A percentile compares a stretch with the other conserved stretches of the same genome.
Evolutionary conservation across 2,113 vertebrate species (phyloP).

Genomic region (Vulpes lagopus): DNA sequence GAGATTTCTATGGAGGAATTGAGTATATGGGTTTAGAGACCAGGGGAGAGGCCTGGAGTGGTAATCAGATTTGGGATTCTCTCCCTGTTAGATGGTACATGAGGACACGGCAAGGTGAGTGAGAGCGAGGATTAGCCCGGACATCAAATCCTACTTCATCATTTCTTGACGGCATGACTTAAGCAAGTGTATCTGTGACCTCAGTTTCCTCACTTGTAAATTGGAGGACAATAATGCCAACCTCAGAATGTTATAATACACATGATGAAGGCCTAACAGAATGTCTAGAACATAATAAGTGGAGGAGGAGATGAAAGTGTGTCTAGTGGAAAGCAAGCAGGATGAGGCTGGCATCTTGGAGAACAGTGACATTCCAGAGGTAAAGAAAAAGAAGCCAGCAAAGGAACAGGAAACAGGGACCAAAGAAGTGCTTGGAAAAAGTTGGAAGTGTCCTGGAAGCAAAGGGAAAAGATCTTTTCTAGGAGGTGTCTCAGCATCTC

Average conservation of each 20-base stretch:
- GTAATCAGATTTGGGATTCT: not conserved
- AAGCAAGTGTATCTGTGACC: not conserved
- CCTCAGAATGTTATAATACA: not conserved
- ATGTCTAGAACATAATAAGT: not conserved
- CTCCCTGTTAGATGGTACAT: not conserved
- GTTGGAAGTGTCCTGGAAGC: not conserved
- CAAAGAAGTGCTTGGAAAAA: not conserved
- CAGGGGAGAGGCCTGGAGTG: not conserved
- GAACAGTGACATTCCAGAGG: not conserved
- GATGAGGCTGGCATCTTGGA: not conserved
- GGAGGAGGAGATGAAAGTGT: not conserved
- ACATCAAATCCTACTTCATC: not conserved
- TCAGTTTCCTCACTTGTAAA: not conserved
- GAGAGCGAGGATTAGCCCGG: not conserved
- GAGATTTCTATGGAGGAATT: not conserved
- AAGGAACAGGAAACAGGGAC: not conserved
- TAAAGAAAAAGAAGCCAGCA: not conserved
- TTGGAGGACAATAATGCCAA: not conserved
- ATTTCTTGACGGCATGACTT: not conserved
- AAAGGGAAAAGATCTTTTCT: not conserved
- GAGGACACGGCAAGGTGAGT: not conserved
- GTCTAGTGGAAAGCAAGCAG: not conserved
- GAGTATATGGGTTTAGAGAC: not conserved
- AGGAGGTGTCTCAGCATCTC: not conserved
- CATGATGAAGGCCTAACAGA: not conserved